Base-by-base conservation (phyloP, 2,888 invertebrate species). In the Xestia c-nigrum region DNA sequence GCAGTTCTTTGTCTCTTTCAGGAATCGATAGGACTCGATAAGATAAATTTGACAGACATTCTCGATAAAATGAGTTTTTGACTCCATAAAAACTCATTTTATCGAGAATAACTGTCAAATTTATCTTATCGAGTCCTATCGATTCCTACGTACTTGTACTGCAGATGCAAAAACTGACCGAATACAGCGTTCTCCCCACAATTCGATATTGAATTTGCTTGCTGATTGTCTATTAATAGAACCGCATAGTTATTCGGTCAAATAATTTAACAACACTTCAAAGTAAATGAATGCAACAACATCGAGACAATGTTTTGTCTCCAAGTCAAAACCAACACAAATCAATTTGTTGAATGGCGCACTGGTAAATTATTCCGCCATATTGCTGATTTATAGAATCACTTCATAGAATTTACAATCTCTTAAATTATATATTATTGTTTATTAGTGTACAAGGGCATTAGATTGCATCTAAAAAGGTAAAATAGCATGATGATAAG, bases 301-400 rank as follows among this genome's bases (percentile, higher is more conserved):
- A 70, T 12, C 24, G 66, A 70, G 78, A 85, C 83, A 84, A 81
- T 85, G 83, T 85, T 85, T 81, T 78, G 83, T 81, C 81, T 74
- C 40, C 68, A 73, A 87, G 76, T 72, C 76, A 76, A 74, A 78
- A 74, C 66, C 83, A 78, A 85, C 83, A 79, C 84, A 87, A 81
- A 81, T 81, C 79, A 84, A 81, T 87, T 76, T 87, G 78, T 80
- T 70, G 64, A 85, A 85, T 85, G 78, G 76, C 76, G 81, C 73
- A 80, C 59, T 72, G 83, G 68, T 76, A 73, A 85, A 78, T 85
- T 85, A 85, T 85, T 75, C 82, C 74, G 66, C 67, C 69, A 80
- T 80, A 73, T 55, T 68, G 72, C 59, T 78, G 76, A 84, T 78
- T 87, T 87, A 87, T 78, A 67, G 79, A 77, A 76, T 77, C 19